Base-by-base conservation (phyloP, 2,888 invertebrate genomes). In the Gastrophysa polygoni region DNA sequence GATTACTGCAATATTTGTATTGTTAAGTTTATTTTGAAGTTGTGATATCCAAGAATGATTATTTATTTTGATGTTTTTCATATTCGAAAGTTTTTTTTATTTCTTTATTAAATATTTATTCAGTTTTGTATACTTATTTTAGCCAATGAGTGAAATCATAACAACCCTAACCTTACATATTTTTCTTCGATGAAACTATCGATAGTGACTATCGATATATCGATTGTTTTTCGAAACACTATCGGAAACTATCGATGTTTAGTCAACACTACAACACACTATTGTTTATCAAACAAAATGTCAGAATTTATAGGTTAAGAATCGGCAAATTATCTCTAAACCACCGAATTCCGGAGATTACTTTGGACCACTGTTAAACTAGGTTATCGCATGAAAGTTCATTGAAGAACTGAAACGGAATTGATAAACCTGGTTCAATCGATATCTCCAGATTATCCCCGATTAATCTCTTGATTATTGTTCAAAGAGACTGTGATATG, bases 191-290 rank as follows among this genome's bases (percentile, higher is more conserved):
- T 17, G n/a, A 17, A 43, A 43, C 43, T 24, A 24, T 24, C 24
- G 24, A 16, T 46, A 46, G 46, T 46, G 16, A 46, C 46, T 46
- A 46, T 46, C 46, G 17, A 46, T 46, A 46, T 17, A 46, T 46
- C 46, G 46, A 17, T 14, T 46, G 6, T 46, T 46, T 46, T 14
- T 8, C 3, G 5, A 46, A 46, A 46, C 24, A 17, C 16, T 46
- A 46, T 46, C 46, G 46, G 46, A 46, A 17, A 17, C 46, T 46
- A 46, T 46, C 46, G 46, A 46, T n/a, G n/a, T n/a, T n/a, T 46
- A 17, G 46, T 1, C 17, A 2, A 46, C 14, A 46, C 46, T 46
- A 8, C 10, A 24, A 24, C 24, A 24, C 29, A 32, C n/a, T 10
- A 3, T 38, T 6, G 4, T 2, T 2, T 14, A 2, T 3, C n/a